Conservation (phyloP, 2,113 vertebrate genomes). For the Sylvietta virens region DNA sequence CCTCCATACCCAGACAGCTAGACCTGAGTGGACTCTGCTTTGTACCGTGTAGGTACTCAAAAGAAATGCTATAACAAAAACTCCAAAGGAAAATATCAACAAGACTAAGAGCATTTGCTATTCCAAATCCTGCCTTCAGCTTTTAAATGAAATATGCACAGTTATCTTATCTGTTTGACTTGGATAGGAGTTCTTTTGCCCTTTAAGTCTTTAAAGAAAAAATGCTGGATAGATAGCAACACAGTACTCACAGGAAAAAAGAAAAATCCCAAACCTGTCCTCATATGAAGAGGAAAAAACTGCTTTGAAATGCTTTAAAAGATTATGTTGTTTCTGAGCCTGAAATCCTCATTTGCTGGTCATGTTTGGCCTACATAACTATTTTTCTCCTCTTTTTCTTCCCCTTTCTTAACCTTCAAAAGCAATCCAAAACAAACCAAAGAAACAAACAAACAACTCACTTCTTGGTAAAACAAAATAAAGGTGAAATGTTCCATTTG, state of each 20-base stretch:
- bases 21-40: background rate
- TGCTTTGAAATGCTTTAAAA: background rate
- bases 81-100: background rate
- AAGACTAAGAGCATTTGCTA: background rate
- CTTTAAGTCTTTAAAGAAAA: background rate
- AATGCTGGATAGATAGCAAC: background rate
- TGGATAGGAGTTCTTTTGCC: rapidly evolving
- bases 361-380: background rate
- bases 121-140: background rate
- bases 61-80: background rate
- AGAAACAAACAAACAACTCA: conserved; percentile 27
- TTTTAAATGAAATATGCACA: background rate
- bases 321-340: background rate
- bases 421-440: conserved; percentile 26
- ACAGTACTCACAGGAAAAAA: background rate
- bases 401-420: background rate
- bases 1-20: background rate
- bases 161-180: background rate
- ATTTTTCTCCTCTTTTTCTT: conserved; percentile 12
- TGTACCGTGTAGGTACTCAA: background rate
- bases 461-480: conserved; percentile 40
- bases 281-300: background rate
- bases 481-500: conserved; percentile 36
- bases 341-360: background rate
- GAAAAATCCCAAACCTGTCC: background rate